Evolutionary conservation across 2,888 invertebrate species (phyloP), one percentile per base, ranked within the genome.

Genomic region (Folsomia candida): DNA sequence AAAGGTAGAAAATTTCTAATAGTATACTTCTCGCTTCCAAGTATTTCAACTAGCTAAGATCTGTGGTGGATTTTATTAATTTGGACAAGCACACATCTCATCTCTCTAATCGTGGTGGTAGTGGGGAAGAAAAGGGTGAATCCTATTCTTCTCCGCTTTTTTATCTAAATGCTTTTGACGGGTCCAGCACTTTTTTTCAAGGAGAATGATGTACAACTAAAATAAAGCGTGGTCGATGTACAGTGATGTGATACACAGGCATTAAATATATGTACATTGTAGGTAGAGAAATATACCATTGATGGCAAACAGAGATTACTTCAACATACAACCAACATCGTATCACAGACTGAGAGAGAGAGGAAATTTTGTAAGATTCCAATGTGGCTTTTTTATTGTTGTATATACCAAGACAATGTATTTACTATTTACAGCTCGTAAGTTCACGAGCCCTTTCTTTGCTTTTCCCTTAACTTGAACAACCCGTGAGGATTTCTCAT

Each of bases 31-130:
- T 62, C 26, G 27, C 62, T 62, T 62, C 14, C 27, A 62, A 37
- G 62, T 62, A 51, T 71, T n/a, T 67, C 68, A 64, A 67, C 62
- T 47, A 58, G 60, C 51, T 64, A 57, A 54, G n/a, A n/a, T n/a
- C n/a, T n/a, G n/a, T n/a, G n/a, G 66, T 68, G 58, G 73, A 70
- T 73, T 73, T 73, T 73, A 70, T 70, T 73, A 73, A 73, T 73
- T 73, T 70, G 61, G 70, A 70, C 70, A 73, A 68, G 71, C 62
- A 60, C 26, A 64, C 64, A 64, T 22, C 54, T 47, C 18, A 11
- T 51, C 29, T 26, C 28, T 24, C 24, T 66, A n/a, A n/a, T n/a
- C n/a, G n/a, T n/a, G n/a, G n/a, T n/a, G 68, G 59, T 62, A 57
- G 62, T 54, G 20, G 64, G 51, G 64, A 58, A 63, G 67, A 51